These are phyloP conservation scores for Planiliza haematocheilus DNA, from an alignment of 2,113 vertebrate species.

Conservation along the genomic window DNA sequence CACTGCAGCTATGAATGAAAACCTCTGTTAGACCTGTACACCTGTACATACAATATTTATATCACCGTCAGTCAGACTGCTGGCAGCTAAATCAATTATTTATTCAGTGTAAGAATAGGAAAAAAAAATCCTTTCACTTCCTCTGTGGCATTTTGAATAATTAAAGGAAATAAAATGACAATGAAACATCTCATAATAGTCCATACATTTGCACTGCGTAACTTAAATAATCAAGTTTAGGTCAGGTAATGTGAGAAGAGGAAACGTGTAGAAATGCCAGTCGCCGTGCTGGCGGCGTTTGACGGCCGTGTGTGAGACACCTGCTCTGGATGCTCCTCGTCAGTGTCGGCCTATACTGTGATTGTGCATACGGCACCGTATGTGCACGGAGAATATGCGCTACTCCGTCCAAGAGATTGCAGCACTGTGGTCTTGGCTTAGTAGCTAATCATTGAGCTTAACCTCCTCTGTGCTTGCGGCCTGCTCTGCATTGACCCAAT, in stretches of 20 bases:
- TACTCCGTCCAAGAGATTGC: slow-evolving; percentile 62
- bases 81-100: neutral
- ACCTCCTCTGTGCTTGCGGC: slow-evolving; percentile 73
- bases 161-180: neutral
- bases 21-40: too few relatives aligned
- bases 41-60: too few relatives aligned
- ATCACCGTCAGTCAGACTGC: neutral
- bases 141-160: too few relatives aligned
- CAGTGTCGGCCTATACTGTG: slow-evolving; percentile 43
- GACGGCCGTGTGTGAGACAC: neutral
- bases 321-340: slow-evolving; percentile 4
- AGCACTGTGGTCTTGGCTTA: slow-evolving; percentile 78
- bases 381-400: slow-evolving; percentile 13
- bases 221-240: neutral
- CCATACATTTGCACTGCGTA: neutral
- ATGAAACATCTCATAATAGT: neutral
- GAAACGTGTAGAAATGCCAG: neutral
- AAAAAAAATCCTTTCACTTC: too few relatives aligned
- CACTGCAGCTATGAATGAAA: neutral
- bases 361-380: slow-evolving; percentile 3
- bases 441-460: slow-evolving; percentile 81
- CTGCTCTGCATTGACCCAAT: slow-evolving; percentile 81
- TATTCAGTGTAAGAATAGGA: neutral
- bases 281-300: neutral
- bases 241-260: neutral